Evolutionary conservation across 2,113 vertebrate species (phyloP).

Genomic region (Pelodiscus sinensis): DNA sequence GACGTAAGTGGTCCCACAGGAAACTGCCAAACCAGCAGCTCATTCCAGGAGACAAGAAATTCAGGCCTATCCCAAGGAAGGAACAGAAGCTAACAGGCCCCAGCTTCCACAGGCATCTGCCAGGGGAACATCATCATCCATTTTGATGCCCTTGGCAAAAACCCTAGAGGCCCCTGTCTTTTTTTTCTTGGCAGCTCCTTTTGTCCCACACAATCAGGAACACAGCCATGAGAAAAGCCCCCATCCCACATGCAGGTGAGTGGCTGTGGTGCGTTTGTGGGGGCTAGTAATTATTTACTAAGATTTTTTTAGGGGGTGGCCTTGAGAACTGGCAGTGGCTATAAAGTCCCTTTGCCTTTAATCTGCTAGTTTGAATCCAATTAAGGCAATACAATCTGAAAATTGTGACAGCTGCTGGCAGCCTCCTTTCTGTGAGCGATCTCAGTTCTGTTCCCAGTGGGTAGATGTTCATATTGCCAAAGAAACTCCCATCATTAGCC

Average conservation of each 20-base stretch:
- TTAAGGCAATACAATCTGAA: not conserved
- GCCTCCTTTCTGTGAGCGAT: too few relatives aligned
- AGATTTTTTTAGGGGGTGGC: not conserved
- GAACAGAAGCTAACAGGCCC: not conserved
- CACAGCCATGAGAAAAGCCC: not conserved
- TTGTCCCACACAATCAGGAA: not conserved
- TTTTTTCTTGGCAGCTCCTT: not conserved
- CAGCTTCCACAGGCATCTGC: rapidly evolving
- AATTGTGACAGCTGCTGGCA: not conserved
- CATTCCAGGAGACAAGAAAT: not conserved
- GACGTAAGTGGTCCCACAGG: not conserved
- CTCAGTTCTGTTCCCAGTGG: not conserved
- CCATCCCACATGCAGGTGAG: not conserved
- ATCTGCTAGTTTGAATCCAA: rapidly evolving
- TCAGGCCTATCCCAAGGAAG: rapidly evolving
- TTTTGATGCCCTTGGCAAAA: not conserved
- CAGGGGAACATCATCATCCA: not conserved
- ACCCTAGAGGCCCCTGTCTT: not conserved
- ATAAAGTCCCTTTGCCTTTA: not conserved
- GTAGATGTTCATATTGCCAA: rapidly evolving
- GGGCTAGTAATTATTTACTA: not conserved
- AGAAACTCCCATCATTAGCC: not conserved
- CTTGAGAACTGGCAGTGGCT: not conserved
- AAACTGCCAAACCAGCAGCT: not conserved
- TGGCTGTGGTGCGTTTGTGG: not conserved